These are phyloP conservation scores for Acanthis flammea DNA, from an alignment of 2,797 vertebrate genomes.

Conservation along the genomic window DNA sequence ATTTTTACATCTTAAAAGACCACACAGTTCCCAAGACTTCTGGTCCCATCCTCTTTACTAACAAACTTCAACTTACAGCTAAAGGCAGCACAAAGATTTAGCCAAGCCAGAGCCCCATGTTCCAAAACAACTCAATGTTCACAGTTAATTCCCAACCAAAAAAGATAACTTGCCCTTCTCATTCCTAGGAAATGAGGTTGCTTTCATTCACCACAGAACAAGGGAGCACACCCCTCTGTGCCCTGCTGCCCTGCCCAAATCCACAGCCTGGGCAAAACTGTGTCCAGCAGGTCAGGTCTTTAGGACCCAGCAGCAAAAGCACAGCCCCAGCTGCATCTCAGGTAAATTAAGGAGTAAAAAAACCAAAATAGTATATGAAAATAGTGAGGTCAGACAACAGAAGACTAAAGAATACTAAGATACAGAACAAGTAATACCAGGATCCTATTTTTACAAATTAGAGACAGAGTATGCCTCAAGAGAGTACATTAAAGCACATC, in stretches of 20 bases:
- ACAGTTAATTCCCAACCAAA: background rate
- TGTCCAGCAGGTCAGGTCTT: slow-evolving; percentile 36
- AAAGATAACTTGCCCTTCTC: background rate
- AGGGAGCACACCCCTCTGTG: background rate
- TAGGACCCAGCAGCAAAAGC: slow-evolving; percentile 6
- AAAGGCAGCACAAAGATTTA: background rate
- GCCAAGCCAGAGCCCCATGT: background rate
- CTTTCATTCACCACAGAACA: slow-evolving; percentile 20
- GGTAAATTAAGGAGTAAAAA: background rate
- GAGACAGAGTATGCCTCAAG: background rate
- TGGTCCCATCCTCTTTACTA: slow-evolving; percentile 18
- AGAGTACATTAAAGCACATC: background rate
- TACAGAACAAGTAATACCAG: slow-evolving; percentile 38
- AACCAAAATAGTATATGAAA: background rate
- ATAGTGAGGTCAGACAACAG: slow-evolving; percentile 33
- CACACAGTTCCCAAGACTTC: background rate
- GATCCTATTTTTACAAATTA: slow-evolving; percentile 32
- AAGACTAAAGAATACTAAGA: slow-evolving; percentile 51
- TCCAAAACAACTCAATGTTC: background rate
- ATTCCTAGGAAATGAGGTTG: background rate
- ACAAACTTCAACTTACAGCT: background rate
- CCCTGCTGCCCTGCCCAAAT: background rate
- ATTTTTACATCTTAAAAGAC: slow-evolving; percentile 45
- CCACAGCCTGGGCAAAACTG: background rate
- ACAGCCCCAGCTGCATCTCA: slow-evolving; percentile 47